Evolutionary conservation across 2,113 vertebrate genomes (phyloP).

Genomic region (Oryzias curvinotus): DNA sequence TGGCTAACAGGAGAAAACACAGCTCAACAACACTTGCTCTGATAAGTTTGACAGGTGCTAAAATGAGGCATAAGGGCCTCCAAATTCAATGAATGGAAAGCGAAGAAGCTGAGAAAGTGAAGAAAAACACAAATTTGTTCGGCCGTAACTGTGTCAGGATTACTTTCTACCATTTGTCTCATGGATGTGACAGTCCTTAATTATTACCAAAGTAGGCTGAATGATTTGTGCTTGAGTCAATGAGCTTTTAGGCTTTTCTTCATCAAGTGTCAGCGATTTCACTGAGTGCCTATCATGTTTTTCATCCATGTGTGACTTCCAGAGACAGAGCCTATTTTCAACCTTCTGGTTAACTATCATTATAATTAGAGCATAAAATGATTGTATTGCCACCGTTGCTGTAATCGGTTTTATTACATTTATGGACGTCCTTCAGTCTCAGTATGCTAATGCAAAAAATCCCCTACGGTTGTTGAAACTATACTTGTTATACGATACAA

Average conservation of each 20-base stretch:
- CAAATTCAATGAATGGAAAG: conserved; percentile 17
- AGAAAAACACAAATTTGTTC: conserved; percentile 9
- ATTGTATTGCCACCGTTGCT: conserved; percentile 28
- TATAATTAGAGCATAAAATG: conserved; percentile 38
- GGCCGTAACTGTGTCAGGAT: conserved; percentile 29
- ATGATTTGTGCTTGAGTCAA: conserved; percentile 54
- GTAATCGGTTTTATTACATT: conserved; percentile 41
- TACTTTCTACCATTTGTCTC: conserved; percentile 37
- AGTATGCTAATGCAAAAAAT: conserved; percentile 52
- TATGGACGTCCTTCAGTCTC: conserved; percentile 50
- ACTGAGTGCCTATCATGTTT: conserved; percentile 56
- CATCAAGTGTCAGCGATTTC: conserved; percentile 57
- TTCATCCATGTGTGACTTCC: conserved; percentile 47
- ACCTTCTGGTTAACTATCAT: conserved; percentile 41
- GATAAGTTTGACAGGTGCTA: conserved; percentile 46
- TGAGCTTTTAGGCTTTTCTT: conserved; percentile 50
- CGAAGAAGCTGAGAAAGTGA: conserved; percentile 3
- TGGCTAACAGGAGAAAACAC: conserved; percentile 29
- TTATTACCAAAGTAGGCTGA: conserved; percentile 48
- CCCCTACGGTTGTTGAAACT: conserved; percentile 61
- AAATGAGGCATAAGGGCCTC: conserved; percentile 46
- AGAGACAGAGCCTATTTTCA: conserved; percentile 28
- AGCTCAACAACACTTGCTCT: conserved; percentile 36
- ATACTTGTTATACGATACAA: conserved; percentile 14
- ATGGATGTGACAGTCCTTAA: conserved; percentile 51